Conservation (phyloP, 2,113 vertebrate species). For the Neotoma lepida region DNA sequence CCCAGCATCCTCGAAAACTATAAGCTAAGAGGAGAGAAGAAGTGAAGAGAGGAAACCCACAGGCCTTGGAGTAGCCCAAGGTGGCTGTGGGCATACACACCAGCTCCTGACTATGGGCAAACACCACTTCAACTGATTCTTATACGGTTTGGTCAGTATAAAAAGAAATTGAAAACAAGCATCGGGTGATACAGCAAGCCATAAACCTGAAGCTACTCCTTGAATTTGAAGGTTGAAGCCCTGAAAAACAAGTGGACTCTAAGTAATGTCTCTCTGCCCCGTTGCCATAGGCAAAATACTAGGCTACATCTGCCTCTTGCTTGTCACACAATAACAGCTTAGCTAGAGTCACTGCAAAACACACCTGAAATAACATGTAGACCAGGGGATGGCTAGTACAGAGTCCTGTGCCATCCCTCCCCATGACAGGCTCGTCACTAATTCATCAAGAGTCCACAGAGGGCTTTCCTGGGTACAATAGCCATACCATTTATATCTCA, state of each 20-base stretch:
- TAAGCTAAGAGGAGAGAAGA: neutral
- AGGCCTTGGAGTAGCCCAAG: neutral
- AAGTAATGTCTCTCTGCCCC: neutral
- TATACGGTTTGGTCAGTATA: neutral
- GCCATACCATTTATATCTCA: neutral
- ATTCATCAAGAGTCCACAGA: neutral
- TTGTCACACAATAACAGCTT: neutral
- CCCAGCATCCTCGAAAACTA: neutral
- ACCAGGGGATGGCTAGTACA: neutral
- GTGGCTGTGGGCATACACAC: neutral
- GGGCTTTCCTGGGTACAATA: neutral
- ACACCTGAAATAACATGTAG: neutral
- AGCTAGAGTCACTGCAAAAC: neutral
- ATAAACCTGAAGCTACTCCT: constrained; percentile 38
- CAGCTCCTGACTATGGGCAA: neutral
- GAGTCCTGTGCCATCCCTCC: too few species aligned
- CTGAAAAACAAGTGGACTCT: neutral
- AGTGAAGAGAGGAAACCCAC: neutral
- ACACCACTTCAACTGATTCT: neutral
- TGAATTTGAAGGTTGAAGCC: constrained; percentile 31
- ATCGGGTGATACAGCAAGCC: neutral
- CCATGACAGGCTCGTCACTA: neutral
- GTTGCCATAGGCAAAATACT: neutral
- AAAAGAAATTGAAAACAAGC: constrained; percentile 45
- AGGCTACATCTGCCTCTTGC: neutral